phyloP scores from a whole-genome alignment of 2,797 vertebrate species.

The Pantherophis alleghaniensis region DNA sequence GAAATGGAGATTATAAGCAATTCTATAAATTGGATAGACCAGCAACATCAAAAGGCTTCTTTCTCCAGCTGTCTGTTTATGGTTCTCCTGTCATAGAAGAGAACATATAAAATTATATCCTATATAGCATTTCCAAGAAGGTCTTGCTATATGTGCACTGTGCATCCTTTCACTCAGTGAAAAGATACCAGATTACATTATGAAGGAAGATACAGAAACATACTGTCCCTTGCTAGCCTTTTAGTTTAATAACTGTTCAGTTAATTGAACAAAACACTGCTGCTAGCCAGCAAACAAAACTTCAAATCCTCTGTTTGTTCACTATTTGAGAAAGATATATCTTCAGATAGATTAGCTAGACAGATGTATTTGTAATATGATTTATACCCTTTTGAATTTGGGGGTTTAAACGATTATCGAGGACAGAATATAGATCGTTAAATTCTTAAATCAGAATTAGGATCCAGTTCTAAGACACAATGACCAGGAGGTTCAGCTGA shows the following conservation, averaged over 20 bases:
- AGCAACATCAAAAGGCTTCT: background rate
- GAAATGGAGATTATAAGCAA: background rate
- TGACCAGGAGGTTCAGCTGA: background rate
- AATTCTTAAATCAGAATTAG: background rate
- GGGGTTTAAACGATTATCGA: background rate
- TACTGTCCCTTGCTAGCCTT: slow-evolving; percentile 20
- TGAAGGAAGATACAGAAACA: background rate
- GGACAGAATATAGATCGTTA: background rate
- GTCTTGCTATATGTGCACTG: background rate
- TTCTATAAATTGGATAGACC: background rate
- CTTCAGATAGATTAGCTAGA: background rate
- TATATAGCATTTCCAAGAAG: slow-evolving; percentile 1
- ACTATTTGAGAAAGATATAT: background rate
- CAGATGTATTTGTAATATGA: background rate
- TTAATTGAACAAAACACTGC: slow-evolving; percentile 9
- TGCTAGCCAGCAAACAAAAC: slow-evolving; percentile 13
- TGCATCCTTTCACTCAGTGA: background rate
- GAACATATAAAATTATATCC: background rate
- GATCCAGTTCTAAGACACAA: background rate
- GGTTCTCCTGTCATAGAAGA: background rate
- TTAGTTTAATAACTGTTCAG: slow-evolving; percentile 18
- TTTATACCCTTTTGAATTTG: background rate
- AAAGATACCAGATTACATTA: slow-evolving; percentile 9
- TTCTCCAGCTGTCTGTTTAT: background rate
- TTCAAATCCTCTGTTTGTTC: background rate